These are phyloP conservation scores for Botrylloides violaceus DNA, from an alignment of 23 tunicate species.

Conservation along the genomic window DNA sequence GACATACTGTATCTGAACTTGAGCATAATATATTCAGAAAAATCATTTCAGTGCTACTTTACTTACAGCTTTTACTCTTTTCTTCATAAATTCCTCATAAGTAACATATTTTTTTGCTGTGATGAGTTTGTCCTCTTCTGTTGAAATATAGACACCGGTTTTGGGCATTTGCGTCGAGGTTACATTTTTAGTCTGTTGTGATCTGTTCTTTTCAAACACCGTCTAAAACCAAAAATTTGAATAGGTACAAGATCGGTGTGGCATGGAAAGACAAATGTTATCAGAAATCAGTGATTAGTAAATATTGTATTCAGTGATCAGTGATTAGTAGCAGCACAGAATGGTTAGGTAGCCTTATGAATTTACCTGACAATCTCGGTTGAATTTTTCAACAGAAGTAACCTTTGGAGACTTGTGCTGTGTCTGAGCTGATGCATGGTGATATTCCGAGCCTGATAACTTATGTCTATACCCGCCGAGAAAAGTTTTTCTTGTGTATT, in stretches of 20 bases:
- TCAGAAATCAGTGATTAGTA: background rate
- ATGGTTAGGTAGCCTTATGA: too few relatives aligned
- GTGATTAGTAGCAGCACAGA: too few relatives aligned
- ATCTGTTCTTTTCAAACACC: constrained; percentile 57
- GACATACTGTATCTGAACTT: too few relatives aligned
- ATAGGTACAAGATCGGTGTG: background rate
- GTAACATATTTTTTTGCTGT: constrained; percentile 47
- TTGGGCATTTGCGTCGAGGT: constrained; percentile 91
- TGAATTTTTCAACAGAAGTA: constrained; percentile 34
- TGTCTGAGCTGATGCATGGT: constrained; percentile 81
- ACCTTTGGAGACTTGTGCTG: constrained; percentile 26
- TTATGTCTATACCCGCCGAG: constrained; percentile 91
- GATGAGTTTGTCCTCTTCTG: constrained; percentile 47
- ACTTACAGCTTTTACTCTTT: constrained; percentile 67
- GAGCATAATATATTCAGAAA: too few relatives aligned
- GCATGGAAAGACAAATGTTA: background rate
- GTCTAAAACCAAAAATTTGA: constrained; percentile 29
- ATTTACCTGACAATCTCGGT: constrained; percentile 72
- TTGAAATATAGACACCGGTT: constrained; percentile 54
- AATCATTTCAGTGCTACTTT: too few relatives aligned
- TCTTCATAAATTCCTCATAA: constrained; percentile 32
- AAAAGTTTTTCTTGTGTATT: constrained; percentile 44
- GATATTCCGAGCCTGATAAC: constrained; percentile 60
- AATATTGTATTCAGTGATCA: too few relatives aligned
- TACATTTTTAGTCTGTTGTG: constrained; percentile 70